Conservation (phyloP, 1,140 invertebrate species). For the Contarinia nasturtii region DNA sequence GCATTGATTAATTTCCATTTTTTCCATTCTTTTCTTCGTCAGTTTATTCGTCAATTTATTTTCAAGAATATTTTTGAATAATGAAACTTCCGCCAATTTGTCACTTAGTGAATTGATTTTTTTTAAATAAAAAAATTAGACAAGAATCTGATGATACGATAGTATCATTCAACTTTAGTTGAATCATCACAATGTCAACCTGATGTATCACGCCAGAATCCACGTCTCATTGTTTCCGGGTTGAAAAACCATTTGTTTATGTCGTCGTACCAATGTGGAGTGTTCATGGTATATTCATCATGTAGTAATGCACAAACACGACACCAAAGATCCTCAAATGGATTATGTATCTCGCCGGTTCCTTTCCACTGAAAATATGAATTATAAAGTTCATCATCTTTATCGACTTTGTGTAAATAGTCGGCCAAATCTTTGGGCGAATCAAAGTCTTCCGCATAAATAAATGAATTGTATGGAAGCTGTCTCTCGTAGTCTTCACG, state of each 20-base stretch:
- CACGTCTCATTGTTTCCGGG: not conserved
- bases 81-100: too few species aligned
- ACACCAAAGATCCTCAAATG: not conserved
- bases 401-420: slow-evolving; percentile 25
- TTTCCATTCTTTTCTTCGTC: too few species aligned
- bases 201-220: too few species aligned
- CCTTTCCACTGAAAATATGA: slow-evolving; percentile 26
- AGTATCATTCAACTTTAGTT: too few species aligned
- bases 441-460: slow-evolving; percentile 28
- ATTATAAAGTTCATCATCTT: slow-evolving; percentile 16
- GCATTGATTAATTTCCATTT: too few species aligned
- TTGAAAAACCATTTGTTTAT: not conserved
- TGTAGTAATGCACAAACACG: not conserved
- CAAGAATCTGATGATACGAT: too few species aligned
- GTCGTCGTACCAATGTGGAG: not conserved
- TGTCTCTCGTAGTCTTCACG: slow-evolving; percentile 12
- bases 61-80: too few species aligned
- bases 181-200: too few species aligned
- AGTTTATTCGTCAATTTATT: too few species aligned
- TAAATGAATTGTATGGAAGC: slow-evolving; percentile 30
- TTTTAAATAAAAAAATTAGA: too few species aligned
- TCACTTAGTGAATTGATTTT: too few species aligned
- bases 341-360: not conserved
- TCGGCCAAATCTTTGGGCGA: slow-evolving; percentile 25
- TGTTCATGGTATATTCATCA: not conserved